Conservation (phyloP, 2,797 vertebrate genomes). For the Muscicapa striata region DNA sequence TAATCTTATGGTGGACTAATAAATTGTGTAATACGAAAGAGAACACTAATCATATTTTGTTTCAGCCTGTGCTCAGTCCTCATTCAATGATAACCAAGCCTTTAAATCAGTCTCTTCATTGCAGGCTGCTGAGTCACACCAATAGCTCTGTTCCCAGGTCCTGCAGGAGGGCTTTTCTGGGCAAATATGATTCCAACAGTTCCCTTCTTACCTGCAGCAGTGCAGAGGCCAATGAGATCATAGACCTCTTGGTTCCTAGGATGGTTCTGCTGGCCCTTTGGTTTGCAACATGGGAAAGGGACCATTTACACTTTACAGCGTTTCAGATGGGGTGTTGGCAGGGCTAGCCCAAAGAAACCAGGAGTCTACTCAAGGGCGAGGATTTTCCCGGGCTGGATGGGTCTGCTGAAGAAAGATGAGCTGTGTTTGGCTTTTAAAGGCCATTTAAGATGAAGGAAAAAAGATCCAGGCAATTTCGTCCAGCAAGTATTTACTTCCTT, state of each 20-base stretch:
- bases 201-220: neutral
- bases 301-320: neutral
- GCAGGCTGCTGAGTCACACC: neutral
- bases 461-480: neutral
- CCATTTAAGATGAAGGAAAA: neutral
- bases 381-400: slow-evolving; percentile 20
- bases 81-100: neutral
- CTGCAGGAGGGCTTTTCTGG: neutral
- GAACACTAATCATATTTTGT: neutral
- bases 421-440: neutral
- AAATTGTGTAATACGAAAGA: neutral
- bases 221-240: rapidly evolving
- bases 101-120: neutral
- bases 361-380: neutral
- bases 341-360: neutral
- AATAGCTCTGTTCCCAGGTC: neutral
- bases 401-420: neutral
- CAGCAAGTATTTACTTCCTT: neutral
- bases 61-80: neutral
- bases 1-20: neutral
- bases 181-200: neutral
- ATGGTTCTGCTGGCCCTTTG: slow-evolving; percentile 12
- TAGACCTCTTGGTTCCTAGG: neutral
- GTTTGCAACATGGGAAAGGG: neutral
- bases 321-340: slow-evolving; percentile 6